Evolutionary conservation across 2,888 invertebrate species (phyloP).

Genomic region (Perithous albicinctus): DNA sequence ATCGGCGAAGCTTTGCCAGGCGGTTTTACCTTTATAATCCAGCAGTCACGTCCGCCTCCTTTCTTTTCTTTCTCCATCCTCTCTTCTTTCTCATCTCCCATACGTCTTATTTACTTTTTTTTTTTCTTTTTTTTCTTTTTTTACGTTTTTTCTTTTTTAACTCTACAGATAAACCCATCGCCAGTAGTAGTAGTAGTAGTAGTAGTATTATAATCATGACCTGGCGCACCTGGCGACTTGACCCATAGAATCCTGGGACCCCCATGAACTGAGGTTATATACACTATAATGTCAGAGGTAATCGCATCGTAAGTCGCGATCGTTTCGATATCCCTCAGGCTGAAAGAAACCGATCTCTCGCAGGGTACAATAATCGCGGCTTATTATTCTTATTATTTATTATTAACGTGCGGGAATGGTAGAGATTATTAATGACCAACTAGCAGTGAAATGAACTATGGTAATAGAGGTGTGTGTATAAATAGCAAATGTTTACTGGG

Average conservation of each 20-base stretch:
- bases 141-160: slow-evolving; percentile 1
- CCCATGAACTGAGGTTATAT: background rate
- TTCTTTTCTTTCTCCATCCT: slow-evolving; percentile 29
- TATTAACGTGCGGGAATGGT: background rate
- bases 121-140: slow-evolving; percentile 25
- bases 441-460: background rate
- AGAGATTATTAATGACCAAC: slow-evolving; percentile 24
- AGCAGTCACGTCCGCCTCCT: slow-evolving; percentile 47
- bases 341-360: slow-evolving; percentile 17
- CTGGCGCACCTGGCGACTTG: slow-evolving; percentile 41
- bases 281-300: slow-evolving; percentile 32
- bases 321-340: slow-evolving; percentile 25
- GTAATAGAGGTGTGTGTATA: background rate
- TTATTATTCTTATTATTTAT: slow-evolving; percentile 1
- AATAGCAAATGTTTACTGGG: background rate
- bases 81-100: slow-evolving; percentile 18
- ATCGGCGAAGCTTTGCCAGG: slow-evolving; percentile 40
- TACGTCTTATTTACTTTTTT: slow-evolving; percentile 12
- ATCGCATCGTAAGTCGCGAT: slow-evolving; percentile 30
- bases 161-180: slow-evolving; percentile 16
- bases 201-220: slow-evolving; percentile 8
- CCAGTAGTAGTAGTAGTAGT: slow-evolving; percentile 4
- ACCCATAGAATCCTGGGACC: slow-evolving; percentile 24
- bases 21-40: slow-evolving; percentile 59
- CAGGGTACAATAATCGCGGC: background rate